Base-by-base conservation (phyloP, 2,113 vertebrate species). In the Megaceryle torquata region DNA sequence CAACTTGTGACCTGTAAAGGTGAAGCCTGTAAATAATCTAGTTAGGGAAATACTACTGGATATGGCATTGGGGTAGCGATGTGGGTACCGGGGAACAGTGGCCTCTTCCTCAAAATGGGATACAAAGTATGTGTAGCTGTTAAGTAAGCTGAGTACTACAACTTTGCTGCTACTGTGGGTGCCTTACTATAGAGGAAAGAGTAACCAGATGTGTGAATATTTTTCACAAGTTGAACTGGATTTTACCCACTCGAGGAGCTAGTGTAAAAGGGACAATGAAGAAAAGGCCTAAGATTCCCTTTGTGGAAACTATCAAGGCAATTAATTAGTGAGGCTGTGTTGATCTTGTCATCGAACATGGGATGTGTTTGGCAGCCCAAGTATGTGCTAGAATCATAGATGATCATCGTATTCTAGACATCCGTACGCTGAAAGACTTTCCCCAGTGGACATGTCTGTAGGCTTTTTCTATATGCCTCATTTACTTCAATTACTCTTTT, bases 401-500 rank as follows among this genome's bases (percentile, higher is more conserved):
- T 76, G 56, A 61, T 74, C 24, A 44, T 84, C 28, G 4, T 39
- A 50, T 60, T 71, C 15, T 64, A 89, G 48, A 74, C n/a, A 41
- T 89, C 56, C 0, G 1, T 79, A 54, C 39, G 61, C 78, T 87
- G 78, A 75, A 59, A 59, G 68, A 44, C 35, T 75, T 80, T 75
- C 56, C 65, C 72, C 72, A n/a, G 15, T 60, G 82, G 82, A 69
- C 48, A 17, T 24, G 56, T 59, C 56, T 63, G 19, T 24, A 75
- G 50, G 61, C 39, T 92, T 93, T 79, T 54, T 22, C 39, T 75
- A 35, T 83, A 75, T 83, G 82, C 86, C 61, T 93, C 72, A 60
- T 75, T 90, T 93, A 56, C 39, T 90, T 83, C 83, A 75, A 78
- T 83, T 89, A 92, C 31, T 39, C n/a, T 80, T 92, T 74, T 90